A percentile compares a stretch with the other conserved stretches of the same genome.
Evolutionary conservation across 2,888 invertebrate species (phyloP).

Genomic region (Rapana venosa): DNA sequence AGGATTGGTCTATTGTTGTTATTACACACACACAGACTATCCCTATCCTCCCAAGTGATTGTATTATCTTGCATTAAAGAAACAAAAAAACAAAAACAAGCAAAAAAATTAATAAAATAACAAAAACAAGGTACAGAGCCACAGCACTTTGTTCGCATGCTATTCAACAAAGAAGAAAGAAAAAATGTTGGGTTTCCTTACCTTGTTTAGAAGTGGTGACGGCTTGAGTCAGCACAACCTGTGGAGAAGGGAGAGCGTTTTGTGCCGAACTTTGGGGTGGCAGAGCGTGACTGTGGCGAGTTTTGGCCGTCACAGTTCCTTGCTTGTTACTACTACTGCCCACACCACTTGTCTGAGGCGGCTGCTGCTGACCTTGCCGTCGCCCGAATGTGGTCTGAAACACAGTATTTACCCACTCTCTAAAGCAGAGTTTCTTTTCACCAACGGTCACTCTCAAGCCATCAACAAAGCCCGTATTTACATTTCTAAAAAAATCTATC

Average conservation of each 20-base stretch:
- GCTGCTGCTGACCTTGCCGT: conserved; percentile 21
- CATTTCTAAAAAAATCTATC: no score
- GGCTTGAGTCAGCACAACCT: neutral
- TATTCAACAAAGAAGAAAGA: neutral
- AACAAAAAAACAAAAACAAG: neutral
- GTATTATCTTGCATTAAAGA: no score
- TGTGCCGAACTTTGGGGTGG: neutral
- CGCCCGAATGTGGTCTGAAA: conserved; percentile 32
- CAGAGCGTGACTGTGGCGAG: conserved; percentile 2
- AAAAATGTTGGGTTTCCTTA: neutral
- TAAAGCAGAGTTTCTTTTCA: no score
- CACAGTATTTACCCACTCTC: neutral
- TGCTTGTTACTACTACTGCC: conserved; percentile 26
- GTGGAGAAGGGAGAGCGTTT: neutral
- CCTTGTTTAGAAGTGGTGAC: conserved; percentile 15
- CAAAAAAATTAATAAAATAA: neutral
- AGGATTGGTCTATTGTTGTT: no score
- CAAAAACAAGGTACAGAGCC: neutral
- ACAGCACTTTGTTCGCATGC: neutral
- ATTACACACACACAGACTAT: no score
- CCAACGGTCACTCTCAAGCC: no score
- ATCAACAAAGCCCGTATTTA: no score
- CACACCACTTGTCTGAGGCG: neutral
- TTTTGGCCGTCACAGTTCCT: conserved; percentile 14
- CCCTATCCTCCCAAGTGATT: no score